Conservation (phyloP, 2,797 vertebrate species). For the Mus minutoides region DNA sequence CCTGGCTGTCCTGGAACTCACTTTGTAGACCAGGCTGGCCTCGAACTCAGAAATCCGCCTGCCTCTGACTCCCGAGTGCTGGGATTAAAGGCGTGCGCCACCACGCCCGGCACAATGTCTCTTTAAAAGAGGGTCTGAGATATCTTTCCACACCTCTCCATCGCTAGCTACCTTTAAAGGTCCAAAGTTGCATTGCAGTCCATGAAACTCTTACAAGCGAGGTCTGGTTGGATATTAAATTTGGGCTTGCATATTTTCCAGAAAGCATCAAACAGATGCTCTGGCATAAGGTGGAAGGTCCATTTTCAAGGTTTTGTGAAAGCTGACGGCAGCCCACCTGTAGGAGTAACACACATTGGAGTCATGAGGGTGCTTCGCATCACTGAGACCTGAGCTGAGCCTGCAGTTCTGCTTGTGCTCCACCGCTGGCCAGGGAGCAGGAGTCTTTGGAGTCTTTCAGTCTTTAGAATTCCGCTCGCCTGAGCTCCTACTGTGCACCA, state of each 20-base stretch:
- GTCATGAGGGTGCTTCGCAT: background rate
- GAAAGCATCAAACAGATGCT: conserved; percentile 42
- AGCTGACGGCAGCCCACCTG: conserved; percentile 80
- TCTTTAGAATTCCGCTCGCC: conserved; percentile 38
- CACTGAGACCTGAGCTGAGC: background rate
- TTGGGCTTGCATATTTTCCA: conserved; percentile 43
- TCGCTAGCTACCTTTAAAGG: conserved; percentile 67
- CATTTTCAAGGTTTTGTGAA: background rate
- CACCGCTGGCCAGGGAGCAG: background rate
- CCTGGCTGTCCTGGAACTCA: no score
- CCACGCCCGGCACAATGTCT: no score
- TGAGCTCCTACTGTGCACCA: conserved; percentile 60
- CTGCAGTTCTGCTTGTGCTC: conserved; percentile 26
- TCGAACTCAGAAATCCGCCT: no score
- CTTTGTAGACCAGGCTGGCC: no score
- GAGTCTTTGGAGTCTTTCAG: background rate
- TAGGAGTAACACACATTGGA: conserved; percentile 65
- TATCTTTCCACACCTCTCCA: conserved; percentile 40
- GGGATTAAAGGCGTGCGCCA: no score
- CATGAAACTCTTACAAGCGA: conserved; percentile 32
- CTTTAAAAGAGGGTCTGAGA: conserved; percentile 41
- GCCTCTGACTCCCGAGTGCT: no score
- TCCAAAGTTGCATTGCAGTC: conserved; percentile 51
- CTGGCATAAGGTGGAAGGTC: background rate
- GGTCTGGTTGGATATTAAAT: conserved; percentile 48